phyloP scores from a whole-genome alignment of 2,113 vertebrate genomes.

The Cheirogaleus medius region DNA sequence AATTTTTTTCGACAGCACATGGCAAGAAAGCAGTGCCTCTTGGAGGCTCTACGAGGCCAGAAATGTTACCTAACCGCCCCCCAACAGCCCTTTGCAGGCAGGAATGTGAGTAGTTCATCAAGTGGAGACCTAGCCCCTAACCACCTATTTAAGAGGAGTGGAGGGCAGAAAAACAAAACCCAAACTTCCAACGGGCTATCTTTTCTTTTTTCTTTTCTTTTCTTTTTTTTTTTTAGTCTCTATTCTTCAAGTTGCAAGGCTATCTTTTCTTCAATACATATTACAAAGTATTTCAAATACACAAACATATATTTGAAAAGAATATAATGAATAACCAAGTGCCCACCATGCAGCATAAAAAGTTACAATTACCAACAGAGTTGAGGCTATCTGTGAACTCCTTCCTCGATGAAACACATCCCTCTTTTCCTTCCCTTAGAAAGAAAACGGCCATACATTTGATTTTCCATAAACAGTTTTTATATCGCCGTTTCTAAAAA shows the following conservation, averaged over 20 bases:
- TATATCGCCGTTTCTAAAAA: not conserved
- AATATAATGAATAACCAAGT: not conserved
- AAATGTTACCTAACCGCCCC: not conserved
- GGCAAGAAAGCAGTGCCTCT: not conserved
- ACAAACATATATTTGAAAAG: not conserved
- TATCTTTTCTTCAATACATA: not conserved
- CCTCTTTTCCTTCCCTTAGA: not conserved
- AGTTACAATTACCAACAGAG: not conserved
- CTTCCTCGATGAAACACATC: not conserved
- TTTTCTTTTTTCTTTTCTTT: not conserved
- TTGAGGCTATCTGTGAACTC: not conserved
- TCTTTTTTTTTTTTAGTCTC: not conserved
- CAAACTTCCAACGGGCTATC: not conserved
- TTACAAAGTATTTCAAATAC: not conserved
- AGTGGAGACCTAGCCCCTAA: not conserved
- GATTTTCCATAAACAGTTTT: not conserved
- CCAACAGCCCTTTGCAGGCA: rapidly evolving
- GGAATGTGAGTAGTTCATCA: not conserved
- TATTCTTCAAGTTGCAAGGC: too few relatives aligned
- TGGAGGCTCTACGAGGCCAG: not conserved
- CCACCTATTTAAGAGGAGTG: not conserved
- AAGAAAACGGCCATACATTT: not conserved
- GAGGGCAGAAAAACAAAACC: not conserved
- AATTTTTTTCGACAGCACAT: not conserved
- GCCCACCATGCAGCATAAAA: not conserved